A percentile compares a stretch with the other conserved stretches of the same genome.
These are phyloP conservation scores for Gisinianus flammeolus DNA, from an alignment of 2,888 invertebrate genomes.

Conservation along the genomic window DNA sequence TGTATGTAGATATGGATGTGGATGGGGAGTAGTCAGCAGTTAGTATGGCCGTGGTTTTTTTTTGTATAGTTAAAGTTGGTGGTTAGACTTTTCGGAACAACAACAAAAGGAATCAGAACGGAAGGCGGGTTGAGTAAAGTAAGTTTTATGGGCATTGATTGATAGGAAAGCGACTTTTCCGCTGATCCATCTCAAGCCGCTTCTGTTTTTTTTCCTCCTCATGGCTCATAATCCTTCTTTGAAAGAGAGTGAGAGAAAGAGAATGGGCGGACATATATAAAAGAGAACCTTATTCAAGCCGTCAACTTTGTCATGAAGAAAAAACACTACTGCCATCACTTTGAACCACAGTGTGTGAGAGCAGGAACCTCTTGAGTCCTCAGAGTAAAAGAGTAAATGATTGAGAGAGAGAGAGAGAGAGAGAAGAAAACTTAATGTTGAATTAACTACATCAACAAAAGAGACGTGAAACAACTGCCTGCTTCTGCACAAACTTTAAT, in stretches of 20 bases:
- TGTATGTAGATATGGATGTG: not conserved
- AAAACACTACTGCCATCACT: not conserved
- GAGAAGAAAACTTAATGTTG: not conserved
- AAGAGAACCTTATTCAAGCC: slow-evolving; percentile 1
- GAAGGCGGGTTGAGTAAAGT: no score
- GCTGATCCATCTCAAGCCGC: slow-evolving; percentile 25
- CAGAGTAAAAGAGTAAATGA: not conserved
- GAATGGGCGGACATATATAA: not conserved
- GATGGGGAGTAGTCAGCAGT: not conserved
- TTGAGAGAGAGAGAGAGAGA: not conserved
- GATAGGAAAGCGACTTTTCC: slow-evolving; percentile 26
- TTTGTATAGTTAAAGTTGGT: no score
- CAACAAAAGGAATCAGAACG: no score
- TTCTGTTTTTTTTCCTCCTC: slow-evolving; percentile 21
- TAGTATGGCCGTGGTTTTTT: no score
- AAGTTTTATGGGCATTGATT: slow-evolving; percentile 28
- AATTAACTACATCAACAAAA: not conserved
- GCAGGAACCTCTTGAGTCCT: not conserved
- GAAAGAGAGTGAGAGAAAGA: not conserved
- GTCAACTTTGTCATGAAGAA: not conserved
- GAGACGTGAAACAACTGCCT: not conserved
- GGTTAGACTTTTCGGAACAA: no score
- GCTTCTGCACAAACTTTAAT: not conserved
- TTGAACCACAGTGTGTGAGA: not conserved
- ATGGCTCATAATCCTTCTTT: slow-evolving; percentile 21